phyloP scores from a whole-genome alignment of 1,140 invertebrate genomes.

The Drosophila rufa region DNA sequence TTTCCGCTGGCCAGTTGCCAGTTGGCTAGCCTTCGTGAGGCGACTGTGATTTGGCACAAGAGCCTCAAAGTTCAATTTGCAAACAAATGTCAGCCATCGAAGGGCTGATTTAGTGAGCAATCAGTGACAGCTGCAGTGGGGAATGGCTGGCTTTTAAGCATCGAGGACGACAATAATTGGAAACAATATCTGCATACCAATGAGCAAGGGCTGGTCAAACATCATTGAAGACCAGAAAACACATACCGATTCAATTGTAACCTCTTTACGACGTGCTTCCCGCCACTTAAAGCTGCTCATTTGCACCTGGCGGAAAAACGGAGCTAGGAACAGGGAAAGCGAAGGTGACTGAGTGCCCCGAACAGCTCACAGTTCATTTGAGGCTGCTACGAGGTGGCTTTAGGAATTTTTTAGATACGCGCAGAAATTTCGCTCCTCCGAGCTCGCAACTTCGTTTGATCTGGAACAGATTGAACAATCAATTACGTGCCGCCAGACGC shows the following conservation, averaged over 20 bases:
- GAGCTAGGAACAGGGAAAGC: background rate
- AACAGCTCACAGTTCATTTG: conserved; percentile 79
- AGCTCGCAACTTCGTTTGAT: conserved; percentile 58
- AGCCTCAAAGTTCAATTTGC: conserved; percentile 72
- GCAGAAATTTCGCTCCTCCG: conserved; percentile 61
- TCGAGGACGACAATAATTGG: conserved; percentile 37
- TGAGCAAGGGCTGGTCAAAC: conserved; percentile 23
- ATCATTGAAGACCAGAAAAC: conserved; percentile 35
- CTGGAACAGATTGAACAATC: conserved; percentile 83
- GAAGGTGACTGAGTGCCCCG: conserved; percentile 55
- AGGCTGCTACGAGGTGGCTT: conserved; percentile 17
- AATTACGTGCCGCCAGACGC: conserved; percentile 74
- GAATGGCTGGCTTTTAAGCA: conserved; percentile 29
- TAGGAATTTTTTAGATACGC: conserved; percentile 70
- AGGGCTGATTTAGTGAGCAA: conserved; percentile 73
- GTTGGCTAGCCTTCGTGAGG: conserved; percentile 49
- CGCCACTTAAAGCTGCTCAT: conserved; percentile 42
- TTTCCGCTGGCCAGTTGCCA: conserved; percentile 62
- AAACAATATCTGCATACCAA: conserved; percentile 35
- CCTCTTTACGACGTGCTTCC: conserved; percentile 2
- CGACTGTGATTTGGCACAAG: conserved; percentile 65
- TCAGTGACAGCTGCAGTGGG: conserved; percentile 76
- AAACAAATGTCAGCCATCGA: conserved; percentile 68
- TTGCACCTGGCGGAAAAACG: conserved; percentile 26
- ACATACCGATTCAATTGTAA: conserved; percentile 41